Percentiles rank a stretch among this genome's conserved stretches.
phyloP scores from a whole-genome alignment of 2,888 invertebrate species.

The Agelastica alni region DNA sequence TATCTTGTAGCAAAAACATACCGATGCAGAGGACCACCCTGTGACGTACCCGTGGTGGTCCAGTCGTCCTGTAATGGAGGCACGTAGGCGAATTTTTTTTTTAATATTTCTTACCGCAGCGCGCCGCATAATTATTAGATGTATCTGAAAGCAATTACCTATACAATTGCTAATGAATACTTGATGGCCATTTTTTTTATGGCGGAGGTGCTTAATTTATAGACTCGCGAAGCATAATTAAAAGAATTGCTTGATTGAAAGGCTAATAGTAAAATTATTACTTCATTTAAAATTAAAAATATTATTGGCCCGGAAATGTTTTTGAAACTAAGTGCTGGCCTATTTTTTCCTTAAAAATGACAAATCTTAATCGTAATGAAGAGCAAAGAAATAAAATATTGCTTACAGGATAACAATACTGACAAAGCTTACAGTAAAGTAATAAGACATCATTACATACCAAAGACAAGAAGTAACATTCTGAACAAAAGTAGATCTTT shows the following conservation, averaged over 20 bases:
- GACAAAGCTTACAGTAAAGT: too few species aligned
- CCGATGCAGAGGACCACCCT: constrained; percentile 10
- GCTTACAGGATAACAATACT: too few species aligned
- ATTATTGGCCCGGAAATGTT: too few species aligned
- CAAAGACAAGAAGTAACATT: too few species aligned
- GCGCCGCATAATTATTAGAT: constrained; percentile 24
- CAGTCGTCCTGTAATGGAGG: constrained; percentile 12
- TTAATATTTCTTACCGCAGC: constrained; percentile 7
- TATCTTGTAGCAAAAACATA: constrained; percentile 14
- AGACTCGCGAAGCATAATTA: background rate
- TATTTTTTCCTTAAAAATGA: too few species aligned
- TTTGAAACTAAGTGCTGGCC: too few species aligned
- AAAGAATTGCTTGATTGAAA: background rate
- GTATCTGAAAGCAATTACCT: constrained; percentile 23
- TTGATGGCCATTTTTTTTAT: constrained; percentile 10
- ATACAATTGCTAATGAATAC: constrained; percentile 24
- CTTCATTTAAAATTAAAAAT: too few species aligned
- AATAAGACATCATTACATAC: too few species aligned
- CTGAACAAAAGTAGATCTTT: too few species aligned
- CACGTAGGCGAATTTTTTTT: constrained; percentile 24
- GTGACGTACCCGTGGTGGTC: constrained; percentile 14
- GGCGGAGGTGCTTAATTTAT: background rate
- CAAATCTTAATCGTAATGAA: too few species aligned
- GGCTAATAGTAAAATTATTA: too few species aligned
- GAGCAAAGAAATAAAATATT: too few species aligned